Evolutionary conservation across 2,888 invertebrate species (phyloP).

Genomic region (Noctua fimbriata): DNA sequence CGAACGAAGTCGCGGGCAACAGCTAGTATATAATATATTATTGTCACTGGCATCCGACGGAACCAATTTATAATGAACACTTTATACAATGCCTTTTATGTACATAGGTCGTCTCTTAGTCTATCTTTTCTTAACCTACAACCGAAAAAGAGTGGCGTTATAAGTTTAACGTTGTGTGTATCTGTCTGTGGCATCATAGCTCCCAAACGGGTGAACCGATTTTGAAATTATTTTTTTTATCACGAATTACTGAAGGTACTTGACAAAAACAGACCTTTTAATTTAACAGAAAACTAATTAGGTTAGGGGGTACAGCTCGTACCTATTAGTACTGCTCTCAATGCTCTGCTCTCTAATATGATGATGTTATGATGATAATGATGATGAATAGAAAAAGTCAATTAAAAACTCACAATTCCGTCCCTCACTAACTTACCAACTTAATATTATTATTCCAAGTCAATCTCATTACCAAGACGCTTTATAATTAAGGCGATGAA

Average conservation of each 20-base stretch:
- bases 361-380: background rate
- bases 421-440: background rate
- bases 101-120: background rate
- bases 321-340: background rate
- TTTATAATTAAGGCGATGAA: conserved; percentile 36
- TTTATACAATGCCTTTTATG: background rate
- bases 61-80: background rate
- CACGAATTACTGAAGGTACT: background rate
- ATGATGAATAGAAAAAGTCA: background rate
- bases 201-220: background rate
- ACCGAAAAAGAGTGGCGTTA: background rate
- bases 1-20: no score
- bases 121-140: background rate
- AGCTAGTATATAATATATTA: no score
- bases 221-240: no score
- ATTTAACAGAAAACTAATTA: background rate
- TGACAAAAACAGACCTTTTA: background rate
- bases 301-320: no score
- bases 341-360: background rate
- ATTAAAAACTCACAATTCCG: background rate
- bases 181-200: background rate
- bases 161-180: background rate
- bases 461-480: conserved; percentile 23
- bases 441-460: conserved; percentile 34
- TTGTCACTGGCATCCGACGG: background rate